Evolutionary conservation across 2,113 vertebrate species (phyloP).

Genomic region (Equus quagga): DNA sequence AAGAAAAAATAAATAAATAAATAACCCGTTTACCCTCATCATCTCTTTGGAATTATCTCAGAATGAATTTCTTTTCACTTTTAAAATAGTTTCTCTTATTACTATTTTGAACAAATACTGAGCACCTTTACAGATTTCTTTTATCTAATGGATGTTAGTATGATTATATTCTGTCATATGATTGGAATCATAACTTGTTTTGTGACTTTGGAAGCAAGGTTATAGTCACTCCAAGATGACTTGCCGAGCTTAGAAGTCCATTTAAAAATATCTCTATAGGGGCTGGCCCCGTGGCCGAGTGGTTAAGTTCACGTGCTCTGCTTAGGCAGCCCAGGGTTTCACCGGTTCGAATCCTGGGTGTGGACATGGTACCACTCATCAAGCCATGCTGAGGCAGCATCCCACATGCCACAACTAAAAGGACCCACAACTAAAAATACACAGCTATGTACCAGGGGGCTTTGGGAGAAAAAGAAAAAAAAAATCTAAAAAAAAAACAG

Average conservation of each 20-base stretch:
- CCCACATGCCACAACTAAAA: no score
- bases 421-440: no score
- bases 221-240: background rate
- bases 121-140: background rate
- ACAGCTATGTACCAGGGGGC: no score
- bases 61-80: constrained; percentile 38
- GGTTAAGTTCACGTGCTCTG: no score
- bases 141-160: background rate
- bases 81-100: constrained; percentile 32
- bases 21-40: background rate
- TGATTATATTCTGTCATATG: background rate
- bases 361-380: no score
- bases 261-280: background rate
- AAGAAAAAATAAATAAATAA: no score
- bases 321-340: no score
- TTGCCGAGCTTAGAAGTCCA: background rate
- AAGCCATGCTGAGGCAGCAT: no score
- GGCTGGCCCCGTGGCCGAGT: no score
- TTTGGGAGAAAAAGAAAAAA: no score
- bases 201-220: constrained; percentile 43
- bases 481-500: no score
- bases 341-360: no score
- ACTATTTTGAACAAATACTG: constrained; percentile 7
- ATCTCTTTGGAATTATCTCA: constrained; percentile 16
- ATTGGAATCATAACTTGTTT: background rate